Evolutionary conservation across 37 sponge, comb jelly and placozoan species (phyloP).

Genomic region (Tethya wilhelma): DNA sequence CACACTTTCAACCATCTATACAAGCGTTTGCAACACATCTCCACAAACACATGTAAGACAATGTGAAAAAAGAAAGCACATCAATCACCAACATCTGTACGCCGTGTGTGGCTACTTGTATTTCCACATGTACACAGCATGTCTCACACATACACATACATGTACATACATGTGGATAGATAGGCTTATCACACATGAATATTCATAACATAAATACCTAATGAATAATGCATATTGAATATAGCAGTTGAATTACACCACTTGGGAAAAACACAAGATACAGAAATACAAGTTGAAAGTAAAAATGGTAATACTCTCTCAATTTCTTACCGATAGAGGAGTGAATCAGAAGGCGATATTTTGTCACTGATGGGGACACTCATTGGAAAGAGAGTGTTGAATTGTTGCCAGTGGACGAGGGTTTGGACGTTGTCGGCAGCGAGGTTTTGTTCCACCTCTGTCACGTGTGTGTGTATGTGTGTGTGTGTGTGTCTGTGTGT

Average conservation of each 20-base stretch:
- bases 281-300: neutral
- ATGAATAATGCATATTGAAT: neutral
- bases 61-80: no score
- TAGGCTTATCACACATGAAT: neutral
- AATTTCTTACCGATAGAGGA: constrained; percentile 30
- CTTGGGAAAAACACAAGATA: neutral
- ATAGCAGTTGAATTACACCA: neutral
- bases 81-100: no score
- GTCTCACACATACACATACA: neutral
- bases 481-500: no score
- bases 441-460: constrained; percentile 41
- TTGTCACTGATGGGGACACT: neutral
- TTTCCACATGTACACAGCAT: neutral
- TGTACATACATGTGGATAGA: neutral
- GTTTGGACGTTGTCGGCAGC: constrained; percentile 17
- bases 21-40: neutral
- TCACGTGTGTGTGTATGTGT: constrained; percentile 18
- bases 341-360: constrained; percentile 7
- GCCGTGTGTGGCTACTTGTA: neutral
- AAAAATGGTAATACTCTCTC: neutral
- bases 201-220: neutral
- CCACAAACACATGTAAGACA: neutral
- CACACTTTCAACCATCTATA: neutral
- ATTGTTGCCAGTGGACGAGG: constrained; percentile 33
- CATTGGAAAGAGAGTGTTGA: constrained; percentile 40